These are phyloP conservation scores for Atherinosoma microstoma DNA, from an alignment of 2,797 vertebrate genomes.

Conservation along the genomic window DNA sequence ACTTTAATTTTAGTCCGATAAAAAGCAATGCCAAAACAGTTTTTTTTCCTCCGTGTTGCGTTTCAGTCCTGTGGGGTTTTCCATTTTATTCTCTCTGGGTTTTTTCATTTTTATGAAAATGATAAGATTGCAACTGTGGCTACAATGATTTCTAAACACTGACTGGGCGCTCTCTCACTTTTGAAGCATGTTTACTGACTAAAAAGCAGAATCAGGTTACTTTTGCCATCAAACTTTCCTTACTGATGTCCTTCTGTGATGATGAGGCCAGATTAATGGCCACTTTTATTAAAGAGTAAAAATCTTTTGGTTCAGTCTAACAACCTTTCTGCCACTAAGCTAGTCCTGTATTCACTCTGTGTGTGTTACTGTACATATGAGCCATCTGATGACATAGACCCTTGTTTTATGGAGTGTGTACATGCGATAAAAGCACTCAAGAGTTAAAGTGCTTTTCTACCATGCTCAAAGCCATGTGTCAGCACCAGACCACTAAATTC, in stretches of 20 bases:
- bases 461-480: slow-evolving; percentile 82
- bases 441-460: slow-evolving; percentile 85
- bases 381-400: slow-evolving; percentile 40
- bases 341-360: slow-evolving; percentile 40
- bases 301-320: slow-evolving; percentile 22
- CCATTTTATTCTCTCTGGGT: slow-evolving; percentile 8
- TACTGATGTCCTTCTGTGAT: slow-evolving; percentile 20
- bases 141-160: background rate
- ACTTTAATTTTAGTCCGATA: slow-evolving; percentile 56
- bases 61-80: slow-evolving; percentile 30
- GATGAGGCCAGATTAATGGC: background rate
- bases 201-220: slow-evolving; percentile 9
- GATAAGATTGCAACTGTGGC: slow-evolving; percentile 27
- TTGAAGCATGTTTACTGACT: slow-evolving; percentile 19
- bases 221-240: slow-evolving; percentile 8
- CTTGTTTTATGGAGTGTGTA: slow-evolving; percentile 80
- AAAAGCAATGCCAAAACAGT: slow-evolving; percentile 31
- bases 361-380: slow-evolving; percentile 46
- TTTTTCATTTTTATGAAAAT: slow-evolving; percentile 55
- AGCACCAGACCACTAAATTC: slow-evolving; percentile 82
- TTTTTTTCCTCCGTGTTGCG: slow-evolving; percentile 1
- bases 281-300: background rate
- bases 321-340: slow-evolving; percentile 15
- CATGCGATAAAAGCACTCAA: slow-evolving; percentile 80
- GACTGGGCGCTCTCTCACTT: background rate